phyloP scores from a whole-genome alignment of 2,797 vertebrate species.

The Acrossocheilus fasciatus region DNA sequence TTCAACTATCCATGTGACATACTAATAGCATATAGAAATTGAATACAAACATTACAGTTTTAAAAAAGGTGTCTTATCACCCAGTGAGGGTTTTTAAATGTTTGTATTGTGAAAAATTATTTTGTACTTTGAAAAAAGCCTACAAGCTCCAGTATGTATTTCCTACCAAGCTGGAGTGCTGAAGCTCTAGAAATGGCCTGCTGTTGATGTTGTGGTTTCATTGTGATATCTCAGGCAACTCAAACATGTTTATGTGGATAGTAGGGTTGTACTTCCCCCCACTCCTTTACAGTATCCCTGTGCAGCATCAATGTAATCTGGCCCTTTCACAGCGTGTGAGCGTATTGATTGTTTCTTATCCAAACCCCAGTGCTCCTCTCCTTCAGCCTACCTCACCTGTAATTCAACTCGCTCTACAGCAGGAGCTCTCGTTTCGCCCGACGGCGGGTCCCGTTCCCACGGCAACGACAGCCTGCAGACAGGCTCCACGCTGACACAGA shows the following conservation, averaged over 20 bases:
- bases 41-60: no score
- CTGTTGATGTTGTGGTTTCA: slow-evolving; percentile 45
- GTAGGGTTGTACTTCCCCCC: neutral
- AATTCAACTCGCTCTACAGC: slow-evolving; percentile 64
- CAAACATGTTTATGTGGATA: slow-evolving; percentile 39
- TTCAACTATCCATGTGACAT: no score
- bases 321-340: slow-evolving; percentile 38
- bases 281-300: slow-evolving; percentile 16
- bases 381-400: slow-evolving; percentile 60
- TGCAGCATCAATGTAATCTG: slow-evolving; percentile 30
- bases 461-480: slow-evolving; percentile 69
- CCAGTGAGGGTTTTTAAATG: neutral
- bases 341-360: slow-evolving; percentile 54
- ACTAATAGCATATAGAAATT: no score
- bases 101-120: neutral
- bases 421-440: slow-evolving; percentile 68
- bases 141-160: neutral
- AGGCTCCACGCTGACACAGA: slow-evolving; percentile 71
- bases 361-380: slow-evolving; percentile 46
- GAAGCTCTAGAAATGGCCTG: slow-evolving; percentile 19
- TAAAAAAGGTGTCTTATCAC: no score
- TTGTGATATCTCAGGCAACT: slow-evolving; percentile 34
- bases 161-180: neutral
- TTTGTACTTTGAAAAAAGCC: neutral
- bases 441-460: slow-evolving; percentile 62